Evolutionary conservation across 2,888 invertebrate genomes (phyloP), one percentile per base, ranked within the genome.

Genomic region (Drosophila lutescens): DNA sequence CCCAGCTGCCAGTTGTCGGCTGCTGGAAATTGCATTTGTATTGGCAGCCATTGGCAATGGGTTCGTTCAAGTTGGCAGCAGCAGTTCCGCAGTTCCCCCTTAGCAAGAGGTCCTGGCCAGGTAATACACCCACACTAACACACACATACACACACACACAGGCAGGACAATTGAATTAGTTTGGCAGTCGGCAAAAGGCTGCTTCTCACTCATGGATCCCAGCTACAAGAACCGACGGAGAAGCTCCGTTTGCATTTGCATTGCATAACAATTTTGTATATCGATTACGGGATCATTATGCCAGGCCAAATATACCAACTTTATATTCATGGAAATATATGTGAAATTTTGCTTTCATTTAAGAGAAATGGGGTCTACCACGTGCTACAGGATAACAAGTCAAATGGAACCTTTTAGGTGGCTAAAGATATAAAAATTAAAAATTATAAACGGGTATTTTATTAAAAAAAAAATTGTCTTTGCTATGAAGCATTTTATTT

Each of bases 131-230:
- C 32, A 36, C 34, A 43, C 46, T 38, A 46, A 12, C 49, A 47
- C 41, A 26, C 44, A 40, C 44, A 56, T 49, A 40, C 30, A 1
- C 13, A 1, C 1, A n/a, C 38, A 38, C 5, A 4, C 20, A 38
- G 12, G 73, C 80, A 80, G 77, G 80, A 88, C 83, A 88, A 89
- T 88, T 80, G 88, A 88, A 87, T 89, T 88, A 83, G 86, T 88
- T 89, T 79, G 83, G 79, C 79, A 82, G 87, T 78, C 77, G 62
- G 63, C 62, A 62, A 71, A 71, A 54, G 53, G 43, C 47, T 5
- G 41, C 15, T 30, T 26, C 26, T 47, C 30, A 47, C 46, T 47
- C 15, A 30, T 2, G 46, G 8, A 30, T 26, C 9, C 41, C 54
- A 20, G 40, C 49, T n/a, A 44, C 44, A 60, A 65, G 63, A 20